Evolutionary conservation across 2,888 invertebrate genomes (phyloP), one percentile per base, ranked within the genome.

Genomic region (Caenorhabditis sp.): DNA sequence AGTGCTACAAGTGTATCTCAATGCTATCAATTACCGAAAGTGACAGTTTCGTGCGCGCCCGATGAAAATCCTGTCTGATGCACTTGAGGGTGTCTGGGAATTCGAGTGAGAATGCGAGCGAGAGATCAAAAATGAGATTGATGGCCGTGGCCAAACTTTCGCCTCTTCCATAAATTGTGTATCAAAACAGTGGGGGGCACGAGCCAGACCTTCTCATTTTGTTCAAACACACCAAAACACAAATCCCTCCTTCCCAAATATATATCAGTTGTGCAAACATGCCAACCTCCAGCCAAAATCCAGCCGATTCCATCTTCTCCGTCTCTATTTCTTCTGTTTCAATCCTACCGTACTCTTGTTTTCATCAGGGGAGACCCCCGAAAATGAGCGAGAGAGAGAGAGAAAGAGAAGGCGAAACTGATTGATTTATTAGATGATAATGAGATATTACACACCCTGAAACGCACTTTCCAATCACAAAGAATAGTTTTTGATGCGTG

Each of bases 381-480:
- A 45, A 43, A 17, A 32, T 20, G 8, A 7, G 15, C 9, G 2
- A 22, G 13, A 24, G 8, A 37, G 37, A 37, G 32, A 20, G 24
- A 11, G 11, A 13, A 43, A 24, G 20, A 43, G 22, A 32, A 22
- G 43, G 22, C 9, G 46, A 35, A 6, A 26, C 39, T 55, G 65
- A 65, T 65, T 65, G 65, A 65, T 65, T 65, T 65, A 65, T 65
- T 27, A n/a, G 46, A 22, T 65, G 65, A 65, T 55, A 65, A 65
- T 65, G 55, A 30, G 53, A 45, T 24, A 37, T 50, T 62, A 62
- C 62, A 62, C 48, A 15, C 24, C 22, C 37, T 22, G 37, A 53
- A 35, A 53, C 37, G 27, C 26, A 45, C 39, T 53, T 59, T 45
- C 39, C 9, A 39, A 13, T 13, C 5, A 46, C 13, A 46, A 24